phyloP scores from a whole-genome alignment of 2,888 invertebrate species.

The Noctua pronuba region DNA sequence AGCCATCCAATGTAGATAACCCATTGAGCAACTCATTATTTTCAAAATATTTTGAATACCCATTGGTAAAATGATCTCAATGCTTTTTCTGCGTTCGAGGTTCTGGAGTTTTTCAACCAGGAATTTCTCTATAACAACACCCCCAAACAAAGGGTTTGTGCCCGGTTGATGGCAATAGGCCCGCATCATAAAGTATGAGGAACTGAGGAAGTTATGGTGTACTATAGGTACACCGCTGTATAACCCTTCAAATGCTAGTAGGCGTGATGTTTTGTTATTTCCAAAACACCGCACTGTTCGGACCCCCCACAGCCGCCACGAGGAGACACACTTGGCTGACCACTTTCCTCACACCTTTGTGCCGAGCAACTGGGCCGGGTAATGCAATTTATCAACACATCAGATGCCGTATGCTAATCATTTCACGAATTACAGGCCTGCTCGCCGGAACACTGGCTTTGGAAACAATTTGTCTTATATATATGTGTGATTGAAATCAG shows the following conservation, averaged over 20 bases:
- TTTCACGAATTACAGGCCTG: constrained; percentile 56
- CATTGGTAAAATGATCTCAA: neutral
- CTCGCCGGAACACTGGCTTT: constrained; percentile 41
- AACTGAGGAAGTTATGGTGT: neutral
- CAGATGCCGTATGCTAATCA: constrained; percentile 69
- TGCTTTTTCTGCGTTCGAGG: fast-evolving
- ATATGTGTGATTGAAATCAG: constrained; percentile 18
- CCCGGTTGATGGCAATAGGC: neutral
- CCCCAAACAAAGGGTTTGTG: neutral
- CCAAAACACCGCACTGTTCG: neutral
- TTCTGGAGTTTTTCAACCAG: neutral
- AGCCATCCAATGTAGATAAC: neutral
- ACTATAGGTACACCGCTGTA: neutral
- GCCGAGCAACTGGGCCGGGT: constrained; percentile 72
- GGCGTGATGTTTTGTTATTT: neutral
- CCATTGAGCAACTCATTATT: neutral
- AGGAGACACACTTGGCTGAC: constrained; percentile 80
- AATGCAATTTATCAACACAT: constrained; percentile 76
- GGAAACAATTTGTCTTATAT: constrained; percentile 32
- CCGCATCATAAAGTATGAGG: neutral
- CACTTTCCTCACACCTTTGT: constrained; percentile 77
- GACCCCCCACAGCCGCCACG: constrained; percentile 18
- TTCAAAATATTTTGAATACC: neutral
- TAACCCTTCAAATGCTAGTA: neutral
- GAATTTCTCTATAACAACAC: neutral